Evolutionary conservation across 1,140 invertebrate genomes (phyloP), one percentile per base, ranked within the genome.

Genomic region (Drosophila nannoptera): DNA sequence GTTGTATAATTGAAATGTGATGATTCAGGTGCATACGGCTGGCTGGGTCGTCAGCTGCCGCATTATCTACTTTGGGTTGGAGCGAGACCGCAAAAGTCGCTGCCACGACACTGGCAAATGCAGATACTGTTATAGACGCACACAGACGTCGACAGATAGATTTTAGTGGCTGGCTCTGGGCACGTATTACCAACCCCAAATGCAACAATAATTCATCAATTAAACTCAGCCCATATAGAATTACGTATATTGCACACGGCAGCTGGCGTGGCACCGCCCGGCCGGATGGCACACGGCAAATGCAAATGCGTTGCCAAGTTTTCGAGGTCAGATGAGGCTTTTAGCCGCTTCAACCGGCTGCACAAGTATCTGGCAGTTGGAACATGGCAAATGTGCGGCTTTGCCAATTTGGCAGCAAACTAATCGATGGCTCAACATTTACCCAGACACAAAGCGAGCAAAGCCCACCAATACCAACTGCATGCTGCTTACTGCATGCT

Each of bases 391-490:
- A 70, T 77, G 69, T 84, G 73, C 73, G 74, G 81, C 81, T 81
- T 84, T 72, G 70, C 49, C 70, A 74, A 86, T 86, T 81, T 76
- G 49, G 66, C 42, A 81, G 73, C 66, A 67, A 84, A 81, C 81
- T 84, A 86, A 84, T 84, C 81, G 81, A 86, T 84, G 74, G 63
- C 73, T 72, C 84, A 84, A 72, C 81, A 84, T 84, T 81, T 87
- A 64, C 74, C 67, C 82, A 84, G 77, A 84, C 73, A 84, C 80
- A 86, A 84, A 86, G 80, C 80, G 59, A 70, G 43, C 40, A 45
- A 49, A 40, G 52, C 33, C 33, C 53, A 56, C 33, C 29, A 7
- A 43, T 33, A 42, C 54, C 59, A 68, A 64, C 70, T 71, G 68
- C 72, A 50, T 48, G 60, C 62, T 38, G 16, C 68, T 40, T 40